Evolutionary conservation across 2,888 invertebrate species (phyloP), one percentile per base, ranked within the genome.

Genomic region (Cataglyphis rosenhaueri): DNA sequence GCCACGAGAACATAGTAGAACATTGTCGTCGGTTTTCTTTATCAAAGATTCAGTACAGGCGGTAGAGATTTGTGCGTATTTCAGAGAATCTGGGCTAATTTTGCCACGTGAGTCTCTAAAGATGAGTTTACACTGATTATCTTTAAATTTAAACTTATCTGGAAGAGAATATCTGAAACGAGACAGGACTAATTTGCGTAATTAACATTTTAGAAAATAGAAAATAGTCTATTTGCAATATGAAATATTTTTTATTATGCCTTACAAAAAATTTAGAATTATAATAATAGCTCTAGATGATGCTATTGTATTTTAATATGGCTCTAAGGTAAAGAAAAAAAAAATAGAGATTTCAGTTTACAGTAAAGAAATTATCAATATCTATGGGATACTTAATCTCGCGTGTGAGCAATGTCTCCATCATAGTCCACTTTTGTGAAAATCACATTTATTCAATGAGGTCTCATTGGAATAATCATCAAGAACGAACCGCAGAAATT

Each of bases 21-120:
- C 81, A 73, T 52, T 62, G 38, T n/a, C 62, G 32, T 66, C 48
- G 76, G 76, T 48, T 78, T 18, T 81, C 73, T 38, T 78, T 68
- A 83, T 88, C 65, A 89, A 88, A 87, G 78, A 89, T 88, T 87
- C 86, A 9, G 59, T 44, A 18, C 38, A 76, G 44, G 21, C 41
- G 61, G 57, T 35, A 29, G 52, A 12, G 29, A 66, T 57, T 59
- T 41, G 57, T 48, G 57, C 65, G 35, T 65, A 59, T 64, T 71
- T 65, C 35, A 52, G 73, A 48, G 48, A 29, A 35, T 65, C 8
- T 32, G 59, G 55, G 41, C 70, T 44, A 79, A 79, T 79, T 44
- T 59, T 29, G 29, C 29, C 29, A 25, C 38, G 2, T 35, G 55
- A 66, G 21, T 57, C n/a, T 29, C 5, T 21, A 25, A 41, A 35